A percentile compares a stretch with the other conserved stretches of the same genome.
Evolutionary conservation across 2,888 invertebrate species (phyloP).

Genomic region (Meloe dianella): DNA sequence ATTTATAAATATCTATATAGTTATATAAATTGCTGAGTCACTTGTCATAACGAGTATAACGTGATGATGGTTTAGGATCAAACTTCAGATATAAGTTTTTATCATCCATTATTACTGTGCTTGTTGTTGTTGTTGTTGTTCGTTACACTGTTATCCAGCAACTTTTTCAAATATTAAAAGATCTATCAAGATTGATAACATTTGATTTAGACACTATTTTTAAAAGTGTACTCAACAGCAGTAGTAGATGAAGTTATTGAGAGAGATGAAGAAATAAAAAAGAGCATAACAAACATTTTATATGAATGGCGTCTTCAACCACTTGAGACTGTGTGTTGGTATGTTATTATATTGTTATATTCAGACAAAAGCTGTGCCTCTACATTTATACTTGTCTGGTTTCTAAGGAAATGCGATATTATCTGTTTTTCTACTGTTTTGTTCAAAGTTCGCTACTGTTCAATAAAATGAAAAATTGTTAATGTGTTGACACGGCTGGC

Average conservation of each 20-base stretch:
- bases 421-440: conserved; percentile 41
- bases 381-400: conserved; percentile 36
- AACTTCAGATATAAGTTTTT: conserved; percentile 14
- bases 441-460: conserved; percentile 39
- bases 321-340: conserved; percentile 49
- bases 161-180: background rate
- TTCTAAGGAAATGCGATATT: conserved; percentile 42
- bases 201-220: conserved; percentile 1
- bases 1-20: background rate
- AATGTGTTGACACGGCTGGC: conserved; percentile 24
- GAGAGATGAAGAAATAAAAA: background rate
- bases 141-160: conserved; percentile 24
- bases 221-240: conserved; percentile 24
- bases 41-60: conserved; percentile 32
- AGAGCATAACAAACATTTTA: conserved; percentile 12
- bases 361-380: conserved; percentile 40
- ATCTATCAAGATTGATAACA: background rate
- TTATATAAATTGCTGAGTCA: conserved; percentile 27
- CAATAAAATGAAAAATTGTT: conserved; percentile 32
- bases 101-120: background rate
- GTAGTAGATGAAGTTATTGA: background rate
- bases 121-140: conserved; percentile 13
- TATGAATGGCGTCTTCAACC: conserved; percentile 48
- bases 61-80: conserved; percentile 23
- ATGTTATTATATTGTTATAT: conserved; percentile 51